phyloP scores from a whole-genome alignment of 2,113 vertebrate species.

The Hippoglossus stenolepis region DNA sequence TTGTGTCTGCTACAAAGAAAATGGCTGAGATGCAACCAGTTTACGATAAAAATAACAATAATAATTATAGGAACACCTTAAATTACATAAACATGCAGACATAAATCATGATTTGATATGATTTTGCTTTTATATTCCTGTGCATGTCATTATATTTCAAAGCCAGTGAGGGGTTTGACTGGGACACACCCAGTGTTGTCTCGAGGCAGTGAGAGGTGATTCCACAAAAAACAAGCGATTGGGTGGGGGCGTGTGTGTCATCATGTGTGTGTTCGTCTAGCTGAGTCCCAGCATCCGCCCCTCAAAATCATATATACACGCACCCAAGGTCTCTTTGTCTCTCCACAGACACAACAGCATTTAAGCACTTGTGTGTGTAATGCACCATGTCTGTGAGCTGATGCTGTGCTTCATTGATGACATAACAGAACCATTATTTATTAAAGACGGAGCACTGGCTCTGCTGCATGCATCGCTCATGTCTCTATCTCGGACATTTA shows the following conservation, averaged over 20 bases:
- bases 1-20: constrained; percentile 62
- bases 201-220: not conserved
- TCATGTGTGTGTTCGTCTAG: constrained; percentile 22
- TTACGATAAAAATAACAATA: not conserved
- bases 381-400: not conserved
- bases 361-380: not conserved
- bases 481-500: not conserved
- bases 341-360: constrained; percentile 30
- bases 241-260: constrained; percentile 7
- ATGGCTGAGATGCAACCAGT: constrained; percentile 16
- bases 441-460: not conserved
- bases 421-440: constrained; percentile 32
- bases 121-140: not conserved
- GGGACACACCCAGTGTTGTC: constrained; percentile 61
- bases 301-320: not conserved
- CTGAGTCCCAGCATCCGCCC: constrained; percentile 36
- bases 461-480: not conserved
- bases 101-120: not conserved
- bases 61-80: not conserved
- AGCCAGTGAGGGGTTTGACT: not conserved
- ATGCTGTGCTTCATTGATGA: constrained; percentile 13
- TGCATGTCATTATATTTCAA: not conserved
- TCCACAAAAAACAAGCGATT: not conserved
- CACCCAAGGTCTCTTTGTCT: constrained; percentile 41
- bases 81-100: fast-evolving